A percentile compares a stretch with the other conserved stretches of the same genome.
Conservation (phyloP, 2,797 vertebrate genomes). For the Heterohyrax brucei region DNA sequence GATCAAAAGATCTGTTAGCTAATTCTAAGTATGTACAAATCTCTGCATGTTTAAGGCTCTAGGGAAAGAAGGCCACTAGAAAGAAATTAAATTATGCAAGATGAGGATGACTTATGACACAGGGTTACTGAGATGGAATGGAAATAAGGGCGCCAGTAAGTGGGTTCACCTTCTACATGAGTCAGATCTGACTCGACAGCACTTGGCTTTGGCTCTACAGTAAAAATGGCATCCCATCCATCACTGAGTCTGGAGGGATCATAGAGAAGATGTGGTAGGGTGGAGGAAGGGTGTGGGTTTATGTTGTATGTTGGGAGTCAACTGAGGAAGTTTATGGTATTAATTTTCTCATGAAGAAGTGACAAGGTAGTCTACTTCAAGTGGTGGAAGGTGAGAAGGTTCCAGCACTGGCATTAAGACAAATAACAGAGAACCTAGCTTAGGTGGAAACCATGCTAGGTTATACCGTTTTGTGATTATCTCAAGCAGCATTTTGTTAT, state of each 20-base stretch:
- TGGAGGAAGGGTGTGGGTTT: background rate
- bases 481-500: slow-evolving; percentile 17
- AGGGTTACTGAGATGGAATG: background rate
- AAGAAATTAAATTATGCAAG: background rate
- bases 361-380: background rate
- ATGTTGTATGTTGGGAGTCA: background rate
- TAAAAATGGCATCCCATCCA: background rate
- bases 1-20: background rate
- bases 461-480: background rate
- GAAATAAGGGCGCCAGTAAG: background rate
- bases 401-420: background rate
- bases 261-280: background rate
- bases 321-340: background rate
- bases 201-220: background rate
- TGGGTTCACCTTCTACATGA: background rate
- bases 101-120: background rate
- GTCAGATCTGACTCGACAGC: too few relatives aligned
- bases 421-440: background rate
- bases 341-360: background rate
- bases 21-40: slow-evolving; percentile 22
- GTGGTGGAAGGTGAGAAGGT: background rate
- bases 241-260: background rate
- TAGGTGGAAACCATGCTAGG: background rate
- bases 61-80: background rate
- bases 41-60: background rate